A percentile compares a stretch with the other conserved stretches of the same genome.
Evolutionary conservation across 2,888 invertebrate genomes (phyloP).

Genomic region (Apodemia duryi): DNA sequence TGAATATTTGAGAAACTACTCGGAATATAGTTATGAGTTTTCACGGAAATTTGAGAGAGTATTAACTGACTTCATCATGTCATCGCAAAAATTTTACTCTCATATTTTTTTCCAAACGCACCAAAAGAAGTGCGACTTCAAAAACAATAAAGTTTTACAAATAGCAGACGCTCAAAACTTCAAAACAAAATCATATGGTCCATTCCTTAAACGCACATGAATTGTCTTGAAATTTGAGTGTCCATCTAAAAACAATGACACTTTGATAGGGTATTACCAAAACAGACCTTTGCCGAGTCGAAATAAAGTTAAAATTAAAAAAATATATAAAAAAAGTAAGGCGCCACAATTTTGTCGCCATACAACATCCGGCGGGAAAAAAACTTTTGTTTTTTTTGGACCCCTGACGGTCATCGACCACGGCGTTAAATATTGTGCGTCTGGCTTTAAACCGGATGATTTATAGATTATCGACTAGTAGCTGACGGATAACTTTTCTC

Average conservation of each 20-base stretch:
- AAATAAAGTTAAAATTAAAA: conserved; percentile 32
- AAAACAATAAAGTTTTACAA: background rate
- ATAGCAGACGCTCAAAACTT: no score
- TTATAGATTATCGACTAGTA: conserved; percentile 43
- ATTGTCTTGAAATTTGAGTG: conserved; percentile 32
- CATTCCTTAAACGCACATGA: background rate
- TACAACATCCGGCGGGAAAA: conserved; percentile 62
- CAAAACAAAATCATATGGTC: conserved; percentile 1
- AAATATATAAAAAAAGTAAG: conserved; percentile 42
- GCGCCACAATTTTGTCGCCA: conserved; percentile 71
- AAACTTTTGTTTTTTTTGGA: conserved; percentile 35
- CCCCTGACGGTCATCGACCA: conserved; percentile 55
- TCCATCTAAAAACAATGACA: conserved; percentile 36
- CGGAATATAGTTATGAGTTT: no score
- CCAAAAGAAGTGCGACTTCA: no score
- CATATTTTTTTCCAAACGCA: no score
- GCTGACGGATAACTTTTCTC: conserved; percentile 38
- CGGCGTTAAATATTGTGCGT: conserved; percentile 49
- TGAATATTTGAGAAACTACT: no score
- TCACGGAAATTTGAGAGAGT: no score
- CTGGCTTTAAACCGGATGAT: conserved; percentile 53
- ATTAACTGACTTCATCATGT: no score
- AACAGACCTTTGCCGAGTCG: conserved; percentile 25
- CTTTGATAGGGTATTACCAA: conserved; percentile 17
- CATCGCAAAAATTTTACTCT: no score